A percentile compares a stretch with the other conserved stretches of the same genome.
These are phyloP conservation scores for Empidonax traillii DNA, from an alignment of 2,113 vertebrate genomes.

Conservation along the genomic window DNA sequence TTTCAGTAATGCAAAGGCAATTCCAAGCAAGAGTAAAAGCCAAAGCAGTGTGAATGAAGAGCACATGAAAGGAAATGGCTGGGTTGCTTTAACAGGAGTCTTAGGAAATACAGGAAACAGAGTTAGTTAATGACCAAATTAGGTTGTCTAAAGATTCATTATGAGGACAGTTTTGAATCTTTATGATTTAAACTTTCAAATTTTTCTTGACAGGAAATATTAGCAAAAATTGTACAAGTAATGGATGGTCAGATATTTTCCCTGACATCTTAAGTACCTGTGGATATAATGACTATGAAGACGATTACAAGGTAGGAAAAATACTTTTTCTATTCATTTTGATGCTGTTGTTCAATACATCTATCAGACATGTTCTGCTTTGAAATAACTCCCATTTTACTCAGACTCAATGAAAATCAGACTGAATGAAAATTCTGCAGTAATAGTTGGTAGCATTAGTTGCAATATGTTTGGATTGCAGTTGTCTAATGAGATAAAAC, in stretches of 20 bases:
- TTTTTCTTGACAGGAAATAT: slow-evolving; percentile 82
- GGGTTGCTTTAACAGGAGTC: not conserved
- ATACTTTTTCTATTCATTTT: not conserved
- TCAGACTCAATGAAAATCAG: not conserved
- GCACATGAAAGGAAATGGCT: not conserved
- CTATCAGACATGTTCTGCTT: not conserved
- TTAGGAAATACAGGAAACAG: not conserved
- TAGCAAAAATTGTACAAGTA: slow-evolving; percentile 86
- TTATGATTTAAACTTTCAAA: not conserved
- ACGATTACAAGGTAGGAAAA: slow-evolving; percentile 71
- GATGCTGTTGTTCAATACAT: not conserved
- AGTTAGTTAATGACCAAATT: not conserved
- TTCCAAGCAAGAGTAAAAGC: not conserved
- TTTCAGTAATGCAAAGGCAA: not conserved
- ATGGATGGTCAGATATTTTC: slow-evolving; percentile 86
- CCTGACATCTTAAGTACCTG: slow-evolving; percentile 83
- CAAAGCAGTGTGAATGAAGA: not conserved
- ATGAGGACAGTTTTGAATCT: not conserved
- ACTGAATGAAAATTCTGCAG: not conserved
- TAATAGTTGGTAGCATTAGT: not conserved
- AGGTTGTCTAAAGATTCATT: not conserved
- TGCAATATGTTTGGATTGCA: not conserved
- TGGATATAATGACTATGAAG: slow-evolving; percentile 70
- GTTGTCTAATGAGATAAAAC: not conserved
- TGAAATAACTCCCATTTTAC: not conserved